Percentiles rank a stretch among this genome's conserved stretches.
Conservation (phyloP, 2,888 invertebrate genomes). For the Platycheirus albimanus region DNA sequence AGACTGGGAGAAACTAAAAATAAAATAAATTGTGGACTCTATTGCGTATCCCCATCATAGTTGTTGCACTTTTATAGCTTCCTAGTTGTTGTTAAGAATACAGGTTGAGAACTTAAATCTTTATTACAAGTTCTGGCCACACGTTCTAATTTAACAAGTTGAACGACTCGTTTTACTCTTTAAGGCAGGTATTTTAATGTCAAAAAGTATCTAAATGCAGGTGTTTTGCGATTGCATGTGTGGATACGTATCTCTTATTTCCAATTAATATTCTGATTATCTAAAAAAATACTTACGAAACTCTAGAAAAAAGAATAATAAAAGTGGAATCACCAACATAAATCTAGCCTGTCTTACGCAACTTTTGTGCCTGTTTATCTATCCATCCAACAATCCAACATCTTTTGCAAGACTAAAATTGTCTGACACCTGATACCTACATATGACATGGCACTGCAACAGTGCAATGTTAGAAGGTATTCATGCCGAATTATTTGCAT, state of each 20-base stretch:
- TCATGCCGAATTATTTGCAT: constrained; percentile 20
- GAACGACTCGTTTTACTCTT: neutral
- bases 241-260: neutral
- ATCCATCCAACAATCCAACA: neutral
- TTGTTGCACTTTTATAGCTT: neutral
- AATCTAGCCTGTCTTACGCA: neutral
- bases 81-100: neutral
- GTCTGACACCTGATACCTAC: constrained; percentile 7
- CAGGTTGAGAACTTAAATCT: neutral
- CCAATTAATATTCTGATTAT: constrained; percentile 12
- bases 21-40: neutral
- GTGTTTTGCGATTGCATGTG: neutral
- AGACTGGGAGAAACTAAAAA: neutral
- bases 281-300: neutral
- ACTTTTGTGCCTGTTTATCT: neutral
- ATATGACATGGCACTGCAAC: neutral
- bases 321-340: neutral
- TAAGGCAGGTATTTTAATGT: neutral
- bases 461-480: constrained; percentile 1
- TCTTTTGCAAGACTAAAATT: neutral
- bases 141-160: neutral
- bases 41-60: neutral
- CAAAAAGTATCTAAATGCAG: neutral
- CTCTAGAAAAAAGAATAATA: constrained; percentile 16
- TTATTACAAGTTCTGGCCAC: neutral